Evolutionary conservation across 2,113 vertebrate genomes (phyloP).

Genomic region (Xyliphius kryptos): DNA sequence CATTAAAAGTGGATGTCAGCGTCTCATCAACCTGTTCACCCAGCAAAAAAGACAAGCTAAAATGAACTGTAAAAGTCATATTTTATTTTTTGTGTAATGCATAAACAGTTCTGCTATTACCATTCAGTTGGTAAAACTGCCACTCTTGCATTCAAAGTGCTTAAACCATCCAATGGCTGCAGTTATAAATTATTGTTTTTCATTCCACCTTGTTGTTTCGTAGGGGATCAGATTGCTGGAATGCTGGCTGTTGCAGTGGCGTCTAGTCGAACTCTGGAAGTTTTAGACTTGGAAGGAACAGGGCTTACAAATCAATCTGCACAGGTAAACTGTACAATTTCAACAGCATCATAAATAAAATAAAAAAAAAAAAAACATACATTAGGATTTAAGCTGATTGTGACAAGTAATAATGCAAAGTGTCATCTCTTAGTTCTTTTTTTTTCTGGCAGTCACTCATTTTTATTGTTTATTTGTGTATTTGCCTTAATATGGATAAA

Average conservation of each 20-base stretch:
- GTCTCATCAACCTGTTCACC: too few relatives aligned
- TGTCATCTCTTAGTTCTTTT: too few relatives aligned
- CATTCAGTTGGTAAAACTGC: too few relatives aligned
- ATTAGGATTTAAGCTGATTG: neutral
- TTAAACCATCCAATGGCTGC: constrained; percentile 19
- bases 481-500: too few relatives aligned
- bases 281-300: constrained; percentile 90
- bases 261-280: constrained; percentile 89
- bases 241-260: constrained; percentile 93
- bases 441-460: too few relatives aligned
- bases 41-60: too few relatives aligned
- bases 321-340: constrained; percentile 63
- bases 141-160: too few relatives aligned
- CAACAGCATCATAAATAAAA: neutral
- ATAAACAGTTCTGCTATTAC: too few relatives aligned
- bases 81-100: too few relatives aligned
- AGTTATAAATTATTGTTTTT: neutral
- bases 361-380: neutral
- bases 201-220: constrained; percentile 10
- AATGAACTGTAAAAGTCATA: too few relatives aligned
- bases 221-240: constrained; percentile 89
- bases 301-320: constrained; percentile 91
- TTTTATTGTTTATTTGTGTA: too few relatives aligned
- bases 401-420: neutral
- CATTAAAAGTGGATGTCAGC: too few relatives aligned